Evolutionary conservation across 1,140 invertebrate species (phyloP).

Genomic region (Euura saliciscinereae): DNA sequence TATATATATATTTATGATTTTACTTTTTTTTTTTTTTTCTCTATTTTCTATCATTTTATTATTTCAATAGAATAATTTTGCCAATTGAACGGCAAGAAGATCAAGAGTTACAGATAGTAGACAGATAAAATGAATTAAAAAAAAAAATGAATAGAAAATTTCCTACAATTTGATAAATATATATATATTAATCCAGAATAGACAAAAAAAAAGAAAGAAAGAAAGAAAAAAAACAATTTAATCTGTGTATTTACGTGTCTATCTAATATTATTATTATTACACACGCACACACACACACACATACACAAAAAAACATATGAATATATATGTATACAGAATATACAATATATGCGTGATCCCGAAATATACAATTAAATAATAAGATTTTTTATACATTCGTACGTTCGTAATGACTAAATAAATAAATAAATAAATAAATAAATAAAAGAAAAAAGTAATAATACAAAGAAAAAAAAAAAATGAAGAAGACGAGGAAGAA

Average conservation of each 20-base stretch:
- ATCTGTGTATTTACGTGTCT: not conserved
- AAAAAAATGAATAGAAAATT: not conserved
- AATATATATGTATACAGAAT: not conserved
- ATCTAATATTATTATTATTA: not conserved
- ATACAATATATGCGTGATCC: too few species aligned
- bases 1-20: too few species aligned
- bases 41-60: too few species aligned
- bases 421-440: too few species aligned
- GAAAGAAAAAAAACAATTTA: not conserved
- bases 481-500: not conserved
- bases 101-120: too few species aligned
- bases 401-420: slow-evolving; percentile 41
- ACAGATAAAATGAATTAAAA: too few species aligned
- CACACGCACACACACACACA: not conserved
- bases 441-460: not conserved
- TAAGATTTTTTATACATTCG: slow-evolving; percentile 55
- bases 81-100: too few species aligned
- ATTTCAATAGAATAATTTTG: too few species aligned
- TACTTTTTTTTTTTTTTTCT: too few species aligned
- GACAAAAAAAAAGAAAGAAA: too few species aligned
- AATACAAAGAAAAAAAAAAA: not conserved
- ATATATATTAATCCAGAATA: too few species aligned
- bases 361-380: not conserved
- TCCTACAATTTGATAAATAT: not conserved
- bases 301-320: not conserved